Percentiles rank a stretch among this genome's conserved stretches.
Evolutionary conservation across 2,113 vertebrate species (phyloP).

Genomic region (Catagonus wagneri): DNA sequence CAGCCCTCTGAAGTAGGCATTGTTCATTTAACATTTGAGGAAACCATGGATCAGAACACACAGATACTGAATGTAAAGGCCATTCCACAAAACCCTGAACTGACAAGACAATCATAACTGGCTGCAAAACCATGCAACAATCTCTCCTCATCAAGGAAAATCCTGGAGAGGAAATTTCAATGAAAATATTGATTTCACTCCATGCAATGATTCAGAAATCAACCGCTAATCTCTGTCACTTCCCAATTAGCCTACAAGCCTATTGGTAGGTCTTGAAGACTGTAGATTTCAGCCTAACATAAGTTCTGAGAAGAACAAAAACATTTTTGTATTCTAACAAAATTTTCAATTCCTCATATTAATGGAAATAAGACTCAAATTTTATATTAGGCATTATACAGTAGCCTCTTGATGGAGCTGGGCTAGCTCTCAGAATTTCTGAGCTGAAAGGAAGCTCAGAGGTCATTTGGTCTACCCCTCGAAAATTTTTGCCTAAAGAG

Average conservation of each 20-base stretch:
- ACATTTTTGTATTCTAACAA: constrained; percentile 40
- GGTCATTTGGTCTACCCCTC: neutral
- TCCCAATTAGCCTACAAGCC: constrained; percentile 13
- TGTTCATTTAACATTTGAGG: neutral
- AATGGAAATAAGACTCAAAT: constrained; percentile 64
- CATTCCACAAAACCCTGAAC: neutral
- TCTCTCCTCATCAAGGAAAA: neutral
- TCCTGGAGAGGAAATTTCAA: neutral
- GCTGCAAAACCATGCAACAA: neutral
- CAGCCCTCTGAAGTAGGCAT: neutral
- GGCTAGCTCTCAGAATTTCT: constrained; percentile 40
- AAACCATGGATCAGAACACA: constrained; percentile 5
- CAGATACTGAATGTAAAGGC: neutral
- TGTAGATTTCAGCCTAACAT: constrained; percentile 29
- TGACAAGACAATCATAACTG: neutral
- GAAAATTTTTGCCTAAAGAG: constrained; percentile 32
- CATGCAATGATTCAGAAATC: neutral
- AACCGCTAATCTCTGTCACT: constrained; percentile 37
- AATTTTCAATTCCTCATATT: constrained; percentile 61
- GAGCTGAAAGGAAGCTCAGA: neutral
- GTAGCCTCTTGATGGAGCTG: constrained; percentile 49
- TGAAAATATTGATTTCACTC: neutral
- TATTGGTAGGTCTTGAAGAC: constrained; percentile 28
- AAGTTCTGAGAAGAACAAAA: constrained; percentile 64
- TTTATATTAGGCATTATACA: neutral